Evolutionary conservation across 1,140 invertebrate species (phyloP), one percentile per base, ranked within the genome.

Genomic region (Drosophila takahashii): DNA sequence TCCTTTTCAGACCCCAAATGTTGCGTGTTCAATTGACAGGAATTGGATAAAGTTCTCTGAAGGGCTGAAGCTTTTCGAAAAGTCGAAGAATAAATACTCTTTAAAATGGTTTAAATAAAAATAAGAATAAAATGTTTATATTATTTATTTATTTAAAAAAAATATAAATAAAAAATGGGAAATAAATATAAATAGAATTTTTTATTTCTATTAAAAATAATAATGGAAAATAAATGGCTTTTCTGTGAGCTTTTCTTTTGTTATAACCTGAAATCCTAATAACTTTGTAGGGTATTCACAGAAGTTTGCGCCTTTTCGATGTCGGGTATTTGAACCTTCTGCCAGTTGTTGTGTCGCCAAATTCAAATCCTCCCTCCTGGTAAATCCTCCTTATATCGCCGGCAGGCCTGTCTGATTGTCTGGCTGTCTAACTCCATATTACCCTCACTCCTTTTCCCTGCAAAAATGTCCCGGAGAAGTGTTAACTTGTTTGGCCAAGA

Each of bases 401-500:
- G 29, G 4, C 18, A 56, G 79, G 69, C 48, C 47, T 73, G 79
- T 78, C 79, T 81, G 79, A 83, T 69, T 81, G 79, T 81, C 62
- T 81, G 79, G 51, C 54, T 50, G 29, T 76, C 72, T 50, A 52
- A 34, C 61, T 77, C 13, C 26, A 11, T 26, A 54, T 29, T 51
- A 39, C 27, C 42, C 52, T 41, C 3, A n/a, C 41, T 51, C 22
- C n/a, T 3, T 18, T 0, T 18, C 9, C 1, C 13, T 0, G 41
- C 16, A 11, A 29, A 61, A 59, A 58, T 41, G 36, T 61, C 53
- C 59, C 9, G 26, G 9, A 62, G 52, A 81, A 79, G 73, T 78
- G 81, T 87, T 78, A 87, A 87, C 81, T 81, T 87, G 83, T 81
- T 86, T 74, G 62, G 64, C 78, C 73, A 81, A 70, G 81, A 85